Percentiles rank a stretch among this genome's conserved stretches.
Conservation (phyloP, 2,113 vertebrate genomes). For the Bubo blakistoni region DNA sequence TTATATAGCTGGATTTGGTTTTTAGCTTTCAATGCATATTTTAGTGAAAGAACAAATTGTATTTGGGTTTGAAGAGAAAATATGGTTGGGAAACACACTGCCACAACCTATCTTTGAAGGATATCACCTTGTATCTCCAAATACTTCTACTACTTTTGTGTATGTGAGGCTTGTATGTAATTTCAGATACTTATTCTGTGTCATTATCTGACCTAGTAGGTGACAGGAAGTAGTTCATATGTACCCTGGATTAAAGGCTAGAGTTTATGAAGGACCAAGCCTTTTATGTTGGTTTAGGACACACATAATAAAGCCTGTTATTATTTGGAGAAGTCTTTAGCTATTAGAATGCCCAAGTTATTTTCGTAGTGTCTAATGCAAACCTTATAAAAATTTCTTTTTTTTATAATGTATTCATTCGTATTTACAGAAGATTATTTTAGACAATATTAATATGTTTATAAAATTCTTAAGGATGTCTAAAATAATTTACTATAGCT, state of each 20-base stretch:
- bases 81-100: background rate
- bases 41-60: background rate
- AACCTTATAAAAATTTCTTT: background rate
- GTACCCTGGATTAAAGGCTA: background rate
- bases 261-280: background rate
- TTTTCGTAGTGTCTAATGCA: background rate
- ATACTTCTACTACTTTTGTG: background rate
- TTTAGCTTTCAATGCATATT: background rate
- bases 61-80: background rate
- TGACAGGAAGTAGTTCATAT: background rate
- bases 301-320: background rate
- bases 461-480: background rate
- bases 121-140: background rate
- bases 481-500: background rate
- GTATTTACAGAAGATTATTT: background rate
- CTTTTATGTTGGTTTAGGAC: background rate
- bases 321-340: background rate
- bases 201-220: background rate
- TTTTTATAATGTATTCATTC: background rate
- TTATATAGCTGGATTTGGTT: background rate
- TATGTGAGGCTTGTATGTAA: background rate
- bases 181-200: background rate
- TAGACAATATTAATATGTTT: background rate
- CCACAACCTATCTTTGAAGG: background rate
- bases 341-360: background rate